Conservation (phyloP, 2,797 vertebrate species). For the Melopsittacus undulatus region DNA sequence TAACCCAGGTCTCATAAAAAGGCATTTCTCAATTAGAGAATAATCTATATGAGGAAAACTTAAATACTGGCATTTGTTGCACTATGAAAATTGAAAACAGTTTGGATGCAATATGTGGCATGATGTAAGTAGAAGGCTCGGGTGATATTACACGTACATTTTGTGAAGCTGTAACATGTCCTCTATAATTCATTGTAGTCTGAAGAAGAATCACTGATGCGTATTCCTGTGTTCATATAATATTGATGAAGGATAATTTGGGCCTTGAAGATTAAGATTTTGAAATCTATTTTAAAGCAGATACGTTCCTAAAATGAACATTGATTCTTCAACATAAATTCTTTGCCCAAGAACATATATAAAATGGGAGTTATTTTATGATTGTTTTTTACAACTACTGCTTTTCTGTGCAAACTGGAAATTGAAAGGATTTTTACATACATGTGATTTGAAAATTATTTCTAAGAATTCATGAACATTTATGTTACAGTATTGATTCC, state of each 20-base stretch:
- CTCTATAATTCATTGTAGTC: background rate
- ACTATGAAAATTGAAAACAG: background rate
- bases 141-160: background rate
- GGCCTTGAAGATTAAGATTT: background rate
- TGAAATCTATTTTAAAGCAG: background rate
- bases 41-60: background rate
- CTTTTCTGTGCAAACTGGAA: background rate
- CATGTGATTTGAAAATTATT: background rate
- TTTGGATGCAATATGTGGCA: background rate
- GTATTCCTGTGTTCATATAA: background rate
- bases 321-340: background rate
- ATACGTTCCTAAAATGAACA: background rate
- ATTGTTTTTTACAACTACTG: background rate
- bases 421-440: background rate
- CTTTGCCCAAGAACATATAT: background rate
- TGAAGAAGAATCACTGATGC: background rate
- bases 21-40: background rate
- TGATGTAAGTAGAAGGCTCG: background rate
- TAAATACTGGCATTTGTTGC: background rate
- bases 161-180: background rate
- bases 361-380: background rate
- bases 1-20: background rate
- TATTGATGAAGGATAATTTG: background rate
- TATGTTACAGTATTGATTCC: background rate
- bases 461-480: background rate